These are phyloP conservation scores for Falco naumanni DNA, from an alignment of 2,797 vertebrate genomes.

Conservation along the genomic window DNA sequence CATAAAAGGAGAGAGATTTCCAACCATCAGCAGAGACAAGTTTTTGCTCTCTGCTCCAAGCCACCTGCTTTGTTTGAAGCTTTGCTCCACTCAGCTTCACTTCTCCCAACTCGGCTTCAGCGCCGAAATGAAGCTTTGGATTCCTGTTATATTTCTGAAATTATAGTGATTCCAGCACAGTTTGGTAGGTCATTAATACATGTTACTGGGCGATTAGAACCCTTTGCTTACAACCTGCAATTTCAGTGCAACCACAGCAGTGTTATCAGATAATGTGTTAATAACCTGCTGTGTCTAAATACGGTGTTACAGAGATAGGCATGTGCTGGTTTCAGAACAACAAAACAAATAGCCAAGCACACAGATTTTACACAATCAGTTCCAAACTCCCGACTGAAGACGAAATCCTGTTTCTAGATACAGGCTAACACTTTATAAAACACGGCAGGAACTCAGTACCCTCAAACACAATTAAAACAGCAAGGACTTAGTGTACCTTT, in stretches of 20 bases:
- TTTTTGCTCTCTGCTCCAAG: not conserved
- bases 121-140: not conserved
- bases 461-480: not conserved
- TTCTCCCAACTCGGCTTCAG: not conserved
- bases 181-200: not conserved
- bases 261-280: not conserved
- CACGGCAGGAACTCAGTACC: not conserved
- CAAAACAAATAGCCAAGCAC: not conserved
- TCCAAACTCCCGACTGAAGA: not conserved
- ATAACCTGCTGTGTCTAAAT: not conserved
- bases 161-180: accelerated
- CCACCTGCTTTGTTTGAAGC: not conserved
- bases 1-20: not conserved
- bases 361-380: not conserved
- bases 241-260: not conserved
- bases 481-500: not conserved
- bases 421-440: not conserved
- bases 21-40: not conserved
- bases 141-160: not conserved
- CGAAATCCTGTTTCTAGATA: not conserved
- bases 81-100: not conserved
- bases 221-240: not conserved
- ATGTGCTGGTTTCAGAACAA: not conserved
- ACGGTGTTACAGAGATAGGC: accelerated
- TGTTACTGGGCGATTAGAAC: accelerated